Evolutionary conservation across 2,888 invertebrate species (phyloP).

Genomic region (Steinernema hermaphroditum): DNA sequence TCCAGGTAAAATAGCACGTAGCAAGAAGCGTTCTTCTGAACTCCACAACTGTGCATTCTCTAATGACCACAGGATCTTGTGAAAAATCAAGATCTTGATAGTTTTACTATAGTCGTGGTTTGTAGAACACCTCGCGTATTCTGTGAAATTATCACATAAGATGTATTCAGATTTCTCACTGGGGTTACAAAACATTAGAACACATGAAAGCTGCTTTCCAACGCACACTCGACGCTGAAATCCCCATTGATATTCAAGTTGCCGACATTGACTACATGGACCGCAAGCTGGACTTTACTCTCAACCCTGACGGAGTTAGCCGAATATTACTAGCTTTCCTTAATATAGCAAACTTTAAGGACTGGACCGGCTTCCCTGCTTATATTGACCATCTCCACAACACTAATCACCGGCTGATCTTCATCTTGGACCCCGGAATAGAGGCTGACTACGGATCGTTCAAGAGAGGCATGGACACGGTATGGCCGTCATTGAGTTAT

Average conservation of each 20-base stretch:
- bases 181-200: slow-evolving; percentile 54
- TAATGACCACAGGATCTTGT: too few species aligned
- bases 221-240: slow-evolving; percentile 49
- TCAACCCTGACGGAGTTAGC: slow-evolving; percentile 33
- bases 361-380: slow-evolving; percentile 54
- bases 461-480: slow-evolving; percentile 49
- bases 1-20: slow-evolving; percentile 44
- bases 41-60: background rate
- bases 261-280: slow-evolving; percentile 74
- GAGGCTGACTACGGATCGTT: slow-evolving; percentile 60
- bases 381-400: slow-evolving; percentile 52
- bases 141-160: background rate
- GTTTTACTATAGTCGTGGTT: too few species aligned
- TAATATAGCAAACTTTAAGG: slow-evolving; percentile 37
- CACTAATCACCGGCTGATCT: slow-evolving; percentile 52
- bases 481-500: background rate
- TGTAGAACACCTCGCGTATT: too few species aligned
- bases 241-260: slow-evolving; percentile 59
- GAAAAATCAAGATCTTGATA: too few species aligned
- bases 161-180: slow-evolving; percentile 48
- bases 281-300: slow-evolving; percentile 78
- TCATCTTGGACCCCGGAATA: slow-evolving; percentile 65
- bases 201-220: slow-evolving; percentile 55
- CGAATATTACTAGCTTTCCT: slow-evolving; percentile 8
- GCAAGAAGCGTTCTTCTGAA: background rate